Percentiles rank a stretch among this genome's conserved stretches.
phyloP scores from a whole-genome alignment of 2,113 vertebrate species.

The Colistium nudipinnis region DNA sequence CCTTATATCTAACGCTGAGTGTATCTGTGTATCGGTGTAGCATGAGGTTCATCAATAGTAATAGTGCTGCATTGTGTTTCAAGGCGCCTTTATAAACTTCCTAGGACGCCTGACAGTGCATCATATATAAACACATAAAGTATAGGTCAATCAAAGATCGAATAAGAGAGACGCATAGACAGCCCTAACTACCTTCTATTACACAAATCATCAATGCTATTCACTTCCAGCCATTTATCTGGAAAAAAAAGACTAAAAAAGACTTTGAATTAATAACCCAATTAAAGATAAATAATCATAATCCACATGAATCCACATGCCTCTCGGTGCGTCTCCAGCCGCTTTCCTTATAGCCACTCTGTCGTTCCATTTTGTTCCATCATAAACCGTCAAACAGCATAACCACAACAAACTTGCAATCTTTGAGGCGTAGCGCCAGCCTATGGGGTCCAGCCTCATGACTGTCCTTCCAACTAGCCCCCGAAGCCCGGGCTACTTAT shows the following conservation, averaged over 20 bases:
- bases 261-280: background rate
- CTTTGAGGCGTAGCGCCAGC: slow-evolving; percentile 56
- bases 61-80: too few relatives aligned
- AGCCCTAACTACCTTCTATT: too few relatives aligned
- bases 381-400: slow-evolving; percentile 43
- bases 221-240: too few relatives aligned
- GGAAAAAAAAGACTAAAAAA: background rate
- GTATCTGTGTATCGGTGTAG: background rate
- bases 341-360: background rate
- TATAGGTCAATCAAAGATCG: too few relatives aligned
- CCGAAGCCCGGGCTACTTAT: slow-evolving; percentile 76
- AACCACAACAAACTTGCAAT: slow-evolving; percentile 56
- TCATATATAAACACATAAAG: too few relatives aligned
- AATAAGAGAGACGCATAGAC: too few relatives aligned
- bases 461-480: slow-evolving; percentile 70
- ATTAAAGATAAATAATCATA: slow-evolving; percentile 9
- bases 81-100: too few relatives aligned
- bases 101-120: too few relatives aligned
- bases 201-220: too few relatives aligned
- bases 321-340: background rate
- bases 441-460: slow-evolving; percentile 60
- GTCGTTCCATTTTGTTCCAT: slow-evolving; percentile 38
- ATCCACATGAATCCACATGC: background rate
- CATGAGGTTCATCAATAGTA: too few relatives aligned
- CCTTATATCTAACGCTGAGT: background rate